Conservation (phyloP, 2,888 invertebrate genomes). For the Tholera decimalis region DNA sequence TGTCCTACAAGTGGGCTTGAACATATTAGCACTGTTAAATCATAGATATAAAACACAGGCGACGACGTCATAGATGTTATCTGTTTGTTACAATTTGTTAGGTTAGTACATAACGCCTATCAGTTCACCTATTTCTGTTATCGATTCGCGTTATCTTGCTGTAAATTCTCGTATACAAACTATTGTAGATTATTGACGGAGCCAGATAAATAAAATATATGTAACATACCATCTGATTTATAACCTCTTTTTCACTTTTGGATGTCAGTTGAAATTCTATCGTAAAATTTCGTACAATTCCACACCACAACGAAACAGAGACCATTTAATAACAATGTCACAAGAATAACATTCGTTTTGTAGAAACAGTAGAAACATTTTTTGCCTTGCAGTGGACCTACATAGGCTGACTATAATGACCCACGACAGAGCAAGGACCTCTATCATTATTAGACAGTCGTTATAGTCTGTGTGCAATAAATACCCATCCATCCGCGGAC, state of each 20-base stretch:
- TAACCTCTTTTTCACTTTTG: too few species aligned
- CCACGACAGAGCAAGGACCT: too few species aligned
- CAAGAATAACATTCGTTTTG: not conserved
- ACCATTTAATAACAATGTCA: too few species aligned
- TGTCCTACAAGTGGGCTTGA: not conserved
- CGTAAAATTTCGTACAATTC: too few species aligned
- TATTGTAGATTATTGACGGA: not conserved
- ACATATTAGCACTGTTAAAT: conserved; percentile 30
- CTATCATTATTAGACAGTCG: too few species aligned
- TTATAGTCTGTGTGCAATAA: not conserved
- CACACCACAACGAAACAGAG: too few species aligned
- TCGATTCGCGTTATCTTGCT: conserved; percentile 40
- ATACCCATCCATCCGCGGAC: not conserved
- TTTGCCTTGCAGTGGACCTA: not conserved
- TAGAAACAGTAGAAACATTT: not conserved
- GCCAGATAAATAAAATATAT: too few species aligned
- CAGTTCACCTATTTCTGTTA: conserved; percentile 38
- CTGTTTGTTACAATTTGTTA: conserved; percentile 3
- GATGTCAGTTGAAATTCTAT: too few species aligned
- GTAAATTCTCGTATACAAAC: not conserved
- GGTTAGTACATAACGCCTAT: conserved; percentile 17
- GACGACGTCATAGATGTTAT: conserved; percentile 15
- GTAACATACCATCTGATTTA: too few species aligned
- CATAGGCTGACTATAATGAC: not conserved
- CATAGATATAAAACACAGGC: conserved; percentile 33